Evolutionary conservation across 2,113 vertebrate species (phyloP).

Genomic region (Poeciliopsis prolifica): DNA sequence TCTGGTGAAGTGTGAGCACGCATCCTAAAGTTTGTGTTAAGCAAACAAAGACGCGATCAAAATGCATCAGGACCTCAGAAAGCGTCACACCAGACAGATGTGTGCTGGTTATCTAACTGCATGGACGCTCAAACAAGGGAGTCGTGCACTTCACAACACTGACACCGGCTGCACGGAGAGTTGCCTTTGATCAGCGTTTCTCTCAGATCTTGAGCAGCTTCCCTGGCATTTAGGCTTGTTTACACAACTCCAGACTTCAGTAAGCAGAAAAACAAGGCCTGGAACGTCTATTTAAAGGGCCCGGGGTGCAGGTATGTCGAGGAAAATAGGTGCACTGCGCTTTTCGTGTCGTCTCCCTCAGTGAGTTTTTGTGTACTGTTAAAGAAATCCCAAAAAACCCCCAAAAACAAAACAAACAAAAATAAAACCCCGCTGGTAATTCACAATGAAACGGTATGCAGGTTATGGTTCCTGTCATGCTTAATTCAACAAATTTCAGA

Average conservation of each 20-base stretch:
- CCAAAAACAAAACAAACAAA: neutral
- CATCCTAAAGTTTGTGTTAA: constrained; percentile 55
- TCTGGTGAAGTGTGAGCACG: constrained; percentile 51
- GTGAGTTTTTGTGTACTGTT: neutral
- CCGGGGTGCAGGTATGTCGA: constrained; percentile 3
- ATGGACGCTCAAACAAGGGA: constrained; percentile 26
- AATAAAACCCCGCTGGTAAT: neutral
- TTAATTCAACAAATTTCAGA: constrained; percentile 43
- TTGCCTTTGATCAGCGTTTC: constrained; percentile 73
- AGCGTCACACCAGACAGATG: constrained; percentile 59
- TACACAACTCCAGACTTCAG: constrained; percentile 65
- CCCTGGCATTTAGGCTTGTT: constrained; percentile 69
- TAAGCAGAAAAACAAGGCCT: constrained; percentile 48
- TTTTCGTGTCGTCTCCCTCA: neutral
- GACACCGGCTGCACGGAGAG: constrained; percentile 65
- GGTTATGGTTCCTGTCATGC: constrained; percentile 20
- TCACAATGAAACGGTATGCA: neutral
- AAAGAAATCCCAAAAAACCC: neutral
- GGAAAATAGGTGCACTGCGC: constrained; percentile 13
- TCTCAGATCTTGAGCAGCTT: constrained; percentile 69
- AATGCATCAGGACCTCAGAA: constrained; percentile 54
- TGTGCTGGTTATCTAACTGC: constrained; percentile 65
- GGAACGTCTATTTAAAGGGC: constrained; percentile 28
- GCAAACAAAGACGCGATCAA: constrained; percentile 65
- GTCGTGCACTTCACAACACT: constrained; percentile 32